phyloP scores from a whole-genome alignment of 2,888 invertebrate species.

The Panzeria rudis region DNA sequence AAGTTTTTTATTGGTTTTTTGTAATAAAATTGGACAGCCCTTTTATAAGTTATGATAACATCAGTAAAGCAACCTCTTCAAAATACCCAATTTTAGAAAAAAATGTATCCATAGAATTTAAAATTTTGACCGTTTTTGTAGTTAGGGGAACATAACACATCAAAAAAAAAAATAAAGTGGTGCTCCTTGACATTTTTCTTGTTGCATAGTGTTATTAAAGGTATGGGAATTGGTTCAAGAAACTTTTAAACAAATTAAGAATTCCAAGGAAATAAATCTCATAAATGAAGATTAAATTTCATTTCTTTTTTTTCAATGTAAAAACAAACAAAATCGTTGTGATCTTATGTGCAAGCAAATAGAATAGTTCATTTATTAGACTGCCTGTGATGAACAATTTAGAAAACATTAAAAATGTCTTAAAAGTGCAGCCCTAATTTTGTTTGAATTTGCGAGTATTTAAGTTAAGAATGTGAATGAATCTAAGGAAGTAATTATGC shows the following conservation, averaged over 20 bases:
- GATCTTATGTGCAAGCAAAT: not conserved
- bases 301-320: not conserved
- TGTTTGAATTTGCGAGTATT: not conserved
- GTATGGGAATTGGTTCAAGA: too few species aligned
- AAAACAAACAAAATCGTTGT: not conserved
- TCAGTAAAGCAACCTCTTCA: too few species aligned
- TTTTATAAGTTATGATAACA: too few species aligned
- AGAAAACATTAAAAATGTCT: not conserved
- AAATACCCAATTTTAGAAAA: too few species aligned
- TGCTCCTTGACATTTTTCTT: too few species aligned
- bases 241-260: not conserved
- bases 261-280: not conserved
- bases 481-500: slow-evolving; percentile 1
- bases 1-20: too few species aligned
- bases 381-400: not conserved
- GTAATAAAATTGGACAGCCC: too few species aligned
- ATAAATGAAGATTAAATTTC: not conserved
- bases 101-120: too few species aligned
- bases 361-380: not conserved
- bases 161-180: too few species aligned
- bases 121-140: too few species aligned
- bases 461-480: not conserved
- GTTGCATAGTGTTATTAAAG: too few species aligned
- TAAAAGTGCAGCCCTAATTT: not conserved
- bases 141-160: too few species aligned